Conservation (phyloP, 2,113 vertebrate species). For the Syngnathus floridae region DNA sequence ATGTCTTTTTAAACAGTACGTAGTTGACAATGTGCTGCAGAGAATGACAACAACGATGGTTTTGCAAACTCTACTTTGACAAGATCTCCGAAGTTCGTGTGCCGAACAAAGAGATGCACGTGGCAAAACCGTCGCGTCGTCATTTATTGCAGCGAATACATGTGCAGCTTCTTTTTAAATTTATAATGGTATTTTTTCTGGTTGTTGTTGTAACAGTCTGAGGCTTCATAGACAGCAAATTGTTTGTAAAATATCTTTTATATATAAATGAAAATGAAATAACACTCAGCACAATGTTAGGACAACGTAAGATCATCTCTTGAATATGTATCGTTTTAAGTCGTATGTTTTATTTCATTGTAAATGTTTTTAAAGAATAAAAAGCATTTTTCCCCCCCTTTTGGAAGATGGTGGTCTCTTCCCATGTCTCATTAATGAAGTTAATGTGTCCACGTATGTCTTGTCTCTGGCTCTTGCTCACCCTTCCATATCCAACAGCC, state of each 20-base stretch:
- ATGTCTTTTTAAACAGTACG: background rate
- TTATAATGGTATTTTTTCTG: background rate
- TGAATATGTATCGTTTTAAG: background rate
- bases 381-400: background rate
- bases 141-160: slow-evolving; percentile 15
- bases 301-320: slow-evolving; percentile 2
- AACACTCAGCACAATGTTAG: slow-evolving; percentile 17
- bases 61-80: too few species aligned
- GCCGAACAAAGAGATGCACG: background rate
- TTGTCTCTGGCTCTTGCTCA: background rate
- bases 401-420: background rate
- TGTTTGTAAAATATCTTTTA: slow-evolving; percentile 1
- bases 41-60: background rate
- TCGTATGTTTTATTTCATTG: slow-evolving; percentile 17
- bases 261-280: background rate
- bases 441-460: background rate
- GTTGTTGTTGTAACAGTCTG: background rate
- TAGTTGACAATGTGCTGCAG: background rate
- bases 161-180: slow-evolving; percentile 6
- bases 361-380: slow-evolving; percentile 36
- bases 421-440: background rate
- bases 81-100: background rate
- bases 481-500: slow-evolving; percentile 12
- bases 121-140: background rate
- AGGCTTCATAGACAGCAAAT: background rate